Base-by-base conservation (phyloP, 1,140 invertebrate species). In the Sesamia nonagrioides region DNA sequence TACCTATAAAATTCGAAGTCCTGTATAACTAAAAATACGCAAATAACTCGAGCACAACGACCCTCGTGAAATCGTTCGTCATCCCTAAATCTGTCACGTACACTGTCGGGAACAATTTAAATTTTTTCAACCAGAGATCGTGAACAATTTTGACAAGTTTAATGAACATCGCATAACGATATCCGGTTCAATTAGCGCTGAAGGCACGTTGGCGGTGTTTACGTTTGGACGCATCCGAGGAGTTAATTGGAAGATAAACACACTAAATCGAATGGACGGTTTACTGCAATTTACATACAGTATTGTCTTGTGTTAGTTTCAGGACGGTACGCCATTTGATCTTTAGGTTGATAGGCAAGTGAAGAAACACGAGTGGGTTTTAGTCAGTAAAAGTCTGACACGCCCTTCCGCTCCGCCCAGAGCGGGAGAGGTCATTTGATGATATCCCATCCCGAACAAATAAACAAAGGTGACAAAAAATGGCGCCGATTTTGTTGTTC, bases 111-210 rank as follows among this genome's bases (percentile, higher is more conserved):
- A 71, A 71, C 68, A 54, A 54, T 71, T 58, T 58, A 58, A 54
- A 42, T 73, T 73, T 73, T 73, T 73, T 17, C 35, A 3, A 6
- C 9, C 50, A 27, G 18, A 73, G 52, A 37, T 73, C 54, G 71
- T 21, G 17, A 58, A 73, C 54, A 42, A 73, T 56, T 73, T 73
- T 42, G 37, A 37, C 71, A 73, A 73, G 71, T 60, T 58, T 73
- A 73, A 73, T 73, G 71, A 73, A 73, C 54, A 58, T 21, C 71
- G 54, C 33, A 21, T 58, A 73, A 73, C 58, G 69, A 56, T 33
- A 58, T 73, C 18, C 18, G 27, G 54, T 58, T 58, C 54, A 73
- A 73, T 73, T 73, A 73, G 35, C 40, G n/a, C 15, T 9, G 50
- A 17, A 27, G 33, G 17, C 8, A 54, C 17, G 69, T 27, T 27